phyloP scores from a whole-genome alignment of 2,113 vertebrate genomes.

The Spilogale gracilis region DNA sequence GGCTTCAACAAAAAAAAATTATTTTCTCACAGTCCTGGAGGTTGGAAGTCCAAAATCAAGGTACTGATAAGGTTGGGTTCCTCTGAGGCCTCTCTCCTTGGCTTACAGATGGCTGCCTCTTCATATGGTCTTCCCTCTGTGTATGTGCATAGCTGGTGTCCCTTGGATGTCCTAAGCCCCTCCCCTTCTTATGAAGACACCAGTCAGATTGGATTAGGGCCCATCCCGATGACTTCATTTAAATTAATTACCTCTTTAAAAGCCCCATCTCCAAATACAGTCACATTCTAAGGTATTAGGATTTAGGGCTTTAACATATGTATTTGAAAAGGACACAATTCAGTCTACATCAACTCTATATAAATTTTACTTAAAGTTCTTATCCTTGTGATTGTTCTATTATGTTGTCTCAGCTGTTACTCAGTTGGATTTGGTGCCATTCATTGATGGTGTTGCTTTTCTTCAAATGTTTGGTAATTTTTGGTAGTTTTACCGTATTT shows the following conservation, averaged over 20 bases:
- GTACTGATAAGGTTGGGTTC: neutral
- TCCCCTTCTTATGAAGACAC: neutral
- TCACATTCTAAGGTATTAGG: neutral
- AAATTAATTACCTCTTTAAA: neutral
- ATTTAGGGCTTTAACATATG: neutral
- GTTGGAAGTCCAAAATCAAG: neutral
- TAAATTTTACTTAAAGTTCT: neutral
- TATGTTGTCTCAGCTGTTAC: neutral
- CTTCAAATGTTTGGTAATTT: neutral
- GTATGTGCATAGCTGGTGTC: neutral
- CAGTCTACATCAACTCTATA: neutral
- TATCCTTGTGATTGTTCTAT: neutral
- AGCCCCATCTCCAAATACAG: neutral
- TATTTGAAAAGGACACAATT: neutral
- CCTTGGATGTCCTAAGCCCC: neutral
- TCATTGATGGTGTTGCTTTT: neutral
- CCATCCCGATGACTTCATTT: neutral
- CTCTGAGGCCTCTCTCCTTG: neutral
- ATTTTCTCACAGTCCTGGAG: neutral
- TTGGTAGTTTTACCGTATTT: neutral
- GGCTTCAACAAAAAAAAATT: neutral
- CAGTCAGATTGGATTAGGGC: neutral
- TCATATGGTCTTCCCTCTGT: neutral
- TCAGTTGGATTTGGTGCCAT: neutral
- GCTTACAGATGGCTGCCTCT: neutral